Conservation (phyloP, 53 echinoderm and acorn worm species). For the Mesocentrotus franciscanus region DNA sequence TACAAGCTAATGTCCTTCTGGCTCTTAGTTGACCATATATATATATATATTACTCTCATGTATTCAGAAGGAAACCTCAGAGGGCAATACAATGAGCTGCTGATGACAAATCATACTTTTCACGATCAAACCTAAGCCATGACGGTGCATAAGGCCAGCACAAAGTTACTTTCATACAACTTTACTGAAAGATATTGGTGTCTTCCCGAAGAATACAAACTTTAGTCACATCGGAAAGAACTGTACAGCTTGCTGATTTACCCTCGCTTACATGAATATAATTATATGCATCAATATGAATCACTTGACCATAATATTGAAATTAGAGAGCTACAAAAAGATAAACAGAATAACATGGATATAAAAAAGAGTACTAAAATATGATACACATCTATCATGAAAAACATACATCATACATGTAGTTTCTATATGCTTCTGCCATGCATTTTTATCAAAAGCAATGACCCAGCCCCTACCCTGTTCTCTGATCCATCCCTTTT, state of each 20-base stretch:
- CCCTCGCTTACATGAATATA: not conserved
- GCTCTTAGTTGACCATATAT: no score
- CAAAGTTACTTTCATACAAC: not conserved
- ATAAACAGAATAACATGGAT: not conserved
- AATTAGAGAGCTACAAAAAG: not conserved
- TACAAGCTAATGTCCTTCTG: no score
- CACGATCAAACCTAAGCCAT: not conserved
- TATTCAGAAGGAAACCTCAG: not conserved
- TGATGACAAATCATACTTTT: no score
- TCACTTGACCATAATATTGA: not conserved
- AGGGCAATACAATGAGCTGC: no score
- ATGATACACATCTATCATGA: not conserved
- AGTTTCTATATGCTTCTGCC: no score
- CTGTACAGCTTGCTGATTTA: no score
- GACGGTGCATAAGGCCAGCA: not conserved
- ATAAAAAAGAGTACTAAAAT: not conserved
- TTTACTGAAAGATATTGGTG: not conserved
- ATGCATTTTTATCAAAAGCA: no score
- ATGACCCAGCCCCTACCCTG: not conserved
- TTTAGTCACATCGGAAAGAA: not conserved
- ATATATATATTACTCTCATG: not conserved
- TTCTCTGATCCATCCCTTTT: not conserved
- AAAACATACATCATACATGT: not conserved
- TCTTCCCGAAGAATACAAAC: not conserved
- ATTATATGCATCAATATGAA: not conserved